Base-by-base conservation (phyloP, 1,140 invertebrate species). In the Hyles euphorbiae region DNA sequence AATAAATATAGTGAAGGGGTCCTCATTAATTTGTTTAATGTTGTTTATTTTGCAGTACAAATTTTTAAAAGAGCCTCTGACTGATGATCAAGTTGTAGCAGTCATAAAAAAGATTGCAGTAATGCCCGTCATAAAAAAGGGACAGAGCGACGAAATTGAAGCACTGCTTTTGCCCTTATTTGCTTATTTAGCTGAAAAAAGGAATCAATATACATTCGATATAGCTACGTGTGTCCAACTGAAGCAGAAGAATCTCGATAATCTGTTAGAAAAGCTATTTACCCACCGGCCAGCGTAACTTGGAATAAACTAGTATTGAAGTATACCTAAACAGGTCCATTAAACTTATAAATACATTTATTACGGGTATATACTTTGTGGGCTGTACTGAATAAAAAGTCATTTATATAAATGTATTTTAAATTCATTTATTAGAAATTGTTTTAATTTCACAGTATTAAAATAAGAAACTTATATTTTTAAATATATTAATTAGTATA, bases 31-130 rank as follows among this genome's bases (percentile, higher is more conserved):
- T 22, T 22, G 34, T 33, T 32, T 56, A 36, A 34, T 36, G 47
- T 53, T 52, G 49, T 58, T 64, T 68, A 12, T 53, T 86, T 86
- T 22, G 49, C 74, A 87, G 83, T 76, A 79, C 52, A 78, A 78
- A 68, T 83, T 71, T 54, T 69, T 83, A 5, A 74, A 68, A 51
- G 68, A 68, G 60, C 76, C 77, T 5, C 44, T 83, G 6, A 61
- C 51, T 7, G 62, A 78, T 44, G 54, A 49, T 55, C 72, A 78
- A 68, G 67, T 84, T 10, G 33, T 48, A 34, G 5, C 22, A 5
- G 44, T 56, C 1, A 34, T 48, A 5, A 56, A 47, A 10, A 56
- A 34, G 4, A 56, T 56, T 3, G 10, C 54, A 32, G 40, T 22
- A 33, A 47, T 48, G 34, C 44, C 54, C 11, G 45, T 47, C 34